Base-by-base conservation (phyloP, 2,797 vertebrate genomes). In the Platalea minor region DNA sequence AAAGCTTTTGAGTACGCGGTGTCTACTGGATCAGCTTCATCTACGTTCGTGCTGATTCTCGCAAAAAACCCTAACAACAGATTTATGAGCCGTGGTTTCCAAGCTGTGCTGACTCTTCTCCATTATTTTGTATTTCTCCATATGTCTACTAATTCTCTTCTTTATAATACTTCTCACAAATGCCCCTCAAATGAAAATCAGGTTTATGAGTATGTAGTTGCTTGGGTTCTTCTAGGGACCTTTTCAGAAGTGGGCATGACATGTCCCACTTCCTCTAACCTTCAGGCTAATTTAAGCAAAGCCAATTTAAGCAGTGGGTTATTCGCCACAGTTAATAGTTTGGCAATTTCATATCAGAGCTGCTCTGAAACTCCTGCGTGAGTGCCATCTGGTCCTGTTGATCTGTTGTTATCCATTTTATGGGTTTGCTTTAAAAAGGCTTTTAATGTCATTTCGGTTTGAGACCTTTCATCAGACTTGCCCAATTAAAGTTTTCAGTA, bases 321-420 rank as follows among this genome's bases (percentile, higher is more conserved):
- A 67, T 68, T 89, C 9, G 5, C 78, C 81, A 91, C 86, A 91
- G 89, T 91, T 95, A 96, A 94, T 94, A 94, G 91, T 93, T 96
- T 92, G 93, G 93, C 81, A 92, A 67, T 89, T 96, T 95, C 81
- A 25, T 80, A 74, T 85, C 84, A 83, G 89, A 91, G 91, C 68
- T 85, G 35, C 86, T 91, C 89, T 82, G 91, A 85, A 96, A 51
- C 95, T 94, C 92, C 95, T 93, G 86, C 0, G 0, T 51, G 48
- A 83, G 91, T 64, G 68, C 96, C 95, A 96, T 96, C 96, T 97
- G 96, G 67, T 93, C 93, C 70, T 72, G 86, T 93, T 94, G 92
- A 41, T 96, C 89, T 94, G 95, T 61, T 95, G 39, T 74, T 91
- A 76, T 37, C 79, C 13, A 0, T 80, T 94, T 89, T 14, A 74